Evolutionary conservation across 1,140 invertebrate species (phyloP).

Genomic region (Panagrolaimus sp.): DNA sequence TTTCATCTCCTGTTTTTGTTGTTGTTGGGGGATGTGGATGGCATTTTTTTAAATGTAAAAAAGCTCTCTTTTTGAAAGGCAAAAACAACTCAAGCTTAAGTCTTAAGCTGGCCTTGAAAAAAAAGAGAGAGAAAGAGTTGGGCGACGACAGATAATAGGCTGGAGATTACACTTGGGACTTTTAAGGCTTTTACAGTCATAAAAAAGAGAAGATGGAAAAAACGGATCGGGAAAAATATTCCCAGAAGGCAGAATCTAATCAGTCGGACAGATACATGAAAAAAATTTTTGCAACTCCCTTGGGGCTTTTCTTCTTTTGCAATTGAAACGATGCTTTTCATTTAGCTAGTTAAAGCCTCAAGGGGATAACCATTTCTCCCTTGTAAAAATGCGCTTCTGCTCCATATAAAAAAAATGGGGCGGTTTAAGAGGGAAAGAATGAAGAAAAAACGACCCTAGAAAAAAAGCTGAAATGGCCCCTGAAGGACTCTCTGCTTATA

Average conservation of each 20-base stretch:
- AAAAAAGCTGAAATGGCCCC: slow-evolving; percentile 10
- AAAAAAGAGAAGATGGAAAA: too few species aligned
- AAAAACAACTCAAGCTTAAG: too few species aligned
- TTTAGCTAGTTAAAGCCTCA: slow-evolving; percentile 5
- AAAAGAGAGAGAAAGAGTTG: too few species aligned
- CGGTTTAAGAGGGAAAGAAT: not conserved
- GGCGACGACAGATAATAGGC: too few species aligned
- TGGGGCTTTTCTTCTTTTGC: not conserved
- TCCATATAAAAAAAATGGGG: slow-evolving; percentile 2
- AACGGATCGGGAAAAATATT: not conserved
- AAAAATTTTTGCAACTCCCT: slow-evolving; percentile 1
- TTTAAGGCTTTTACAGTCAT: too few species aligned
- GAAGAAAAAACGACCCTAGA: not conserved
- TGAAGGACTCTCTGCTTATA: not conserved
- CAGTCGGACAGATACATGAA: not conserved
- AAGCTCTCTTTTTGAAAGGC: too few species aligned
- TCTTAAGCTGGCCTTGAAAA: too few species aligned
- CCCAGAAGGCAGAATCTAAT: slow-evolving; percentile 15
- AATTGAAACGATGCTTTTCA: slow-evolving; percentile 7
- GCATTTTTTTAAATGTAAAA: too few species aligned
- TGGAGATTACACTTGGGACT: too few species aligned
- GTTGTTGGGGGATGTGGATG: too few species aligned
- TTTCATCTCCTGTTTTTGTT: too few species aligned
- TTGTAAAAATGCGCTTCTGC: not conserved
- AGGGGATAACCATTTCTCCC: not conserved